phyloP scores from a whole-genome alignment of 1,140 invertebrate species.

The Saccostrea glomerata region DNA sequence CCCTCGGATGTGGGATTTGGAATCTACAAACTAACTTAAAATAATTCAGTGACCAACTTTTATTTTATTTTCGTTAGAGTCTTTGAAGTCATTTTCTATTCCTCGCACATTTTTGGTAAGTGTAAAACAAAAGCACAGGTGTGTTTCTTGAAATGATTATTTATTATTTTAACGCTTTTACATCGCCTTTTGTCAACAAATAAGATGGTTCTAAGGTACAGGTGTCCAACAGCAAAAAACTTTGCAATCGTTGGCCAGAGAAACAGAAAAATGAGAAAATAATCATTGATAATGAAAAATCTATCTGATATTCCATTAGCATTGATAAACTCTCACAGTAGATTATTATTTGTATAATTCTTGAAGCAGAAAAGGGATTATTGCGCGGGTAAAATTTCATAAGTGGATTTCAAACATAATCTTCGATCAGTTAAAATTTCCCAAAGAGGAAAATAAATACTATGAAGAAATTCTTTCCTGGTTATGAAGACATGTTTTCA shows the following conservation, averaged over 20 bases:
- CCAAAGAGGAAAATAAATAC: conserved; percentile 5
- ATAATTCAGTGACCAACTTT: too few species aligned
- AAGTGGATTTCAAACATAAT: conserved; percentile 13
- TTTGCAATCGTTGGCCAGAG: neutral
- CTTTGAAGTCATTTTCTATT: too few species aligned
- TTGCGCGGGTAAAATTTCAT: conserved; percentile 17
- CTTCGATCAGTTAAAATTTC: neutral
- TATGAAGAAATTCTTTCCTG: neutral
- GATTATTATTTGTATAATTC: conserved; percentile 1
- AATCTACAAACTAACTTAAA: neutral
- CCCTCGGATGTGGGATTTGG: neutral
- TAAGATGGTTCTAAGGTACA: too few species aligned
- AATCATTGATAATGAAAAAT: neutral
- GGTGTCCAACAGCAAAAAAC: too few species aligned
- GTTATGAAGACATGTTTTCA: neutral
- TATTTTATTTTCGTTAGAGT: too few species aligned
- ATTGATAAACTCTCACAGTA: neutral
- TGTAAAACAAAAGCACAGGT: too few species aligned
- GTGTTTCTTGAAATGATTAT: too few species aligned
- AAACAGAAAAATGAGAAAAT: conserved; percentile 26
- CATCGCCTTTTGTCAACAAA: too few species aligned
- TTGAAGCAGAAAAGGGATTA: conserved; percentile 22
- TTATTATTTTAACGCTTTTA: too few species aligned
- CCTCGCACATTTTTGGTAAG: too few species aligned
- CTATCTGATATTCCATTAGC: conserved; percentile 1